Percentiles rank a stretch among this genome's conserved stretches.
Evolutionary conservation across 2,797 vertebrate species (phyloP).

Genomic region (Gymnocypris eckloni): DNA sequence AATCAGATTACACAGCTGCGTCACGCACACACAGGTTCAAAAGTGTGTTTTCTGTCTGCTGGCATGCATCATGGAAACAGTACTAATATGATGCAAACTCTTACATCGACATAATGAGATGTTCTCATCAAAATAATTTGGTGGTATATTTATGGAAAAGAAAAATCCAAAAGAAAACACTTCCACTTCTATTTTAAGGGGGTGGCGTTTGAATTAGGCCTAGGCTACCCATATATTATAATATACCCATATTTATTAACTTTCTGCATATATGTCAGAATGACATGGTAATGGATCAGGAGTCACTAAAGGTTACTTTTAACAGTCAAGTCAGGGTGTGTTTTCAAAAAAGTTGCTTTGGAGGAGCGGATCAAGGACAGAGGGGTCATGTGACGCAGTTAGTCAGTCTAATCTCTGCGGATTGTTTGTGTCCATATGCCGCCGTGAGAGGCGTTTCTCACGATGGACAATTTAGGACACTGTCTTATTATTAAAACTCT

Average conservation of each 20-base stretch:
- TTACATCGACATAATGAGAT: neutral
- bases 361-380: slow-evolving; percentile 70
- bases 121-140: neutral
- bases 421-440: slow-evolving; percentile 82
- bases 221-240: neutral
- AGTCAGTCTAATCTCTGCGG: slow-evolving; percentile 78
- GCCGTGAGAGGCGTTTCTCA: slow-evolving; percentile 62
- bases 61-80: slow-evolving; percentile 30
- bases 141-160: neutral
- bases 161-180: neutral
- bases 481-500: neutral
- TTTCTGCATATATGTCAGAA: neutral
- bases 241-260: too few relatives aligned
- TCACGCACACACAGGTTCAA: neutral
- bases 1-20: slow-evolving; percentile 49
- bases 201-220: neutral
- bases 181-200: neutral
- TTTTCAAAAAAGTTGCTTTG: slow-evolving; percentile 21
- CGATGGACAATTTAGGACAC: slow-evolving; percentile 6
- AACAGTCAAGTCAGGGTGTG: neutral
- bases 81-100: neutral
- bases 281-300: neutral
- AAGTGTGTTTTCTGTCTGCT: slow-evolving; percentile 1
- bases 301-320: slow-evolving; percentile 5
- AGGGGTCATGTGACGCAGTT: slow-evolving; percentile 70